Evolutionary conservation across 2,797 vertebrate species (phyloP).

Genomic region (Pangasius krempfi): DNA sequence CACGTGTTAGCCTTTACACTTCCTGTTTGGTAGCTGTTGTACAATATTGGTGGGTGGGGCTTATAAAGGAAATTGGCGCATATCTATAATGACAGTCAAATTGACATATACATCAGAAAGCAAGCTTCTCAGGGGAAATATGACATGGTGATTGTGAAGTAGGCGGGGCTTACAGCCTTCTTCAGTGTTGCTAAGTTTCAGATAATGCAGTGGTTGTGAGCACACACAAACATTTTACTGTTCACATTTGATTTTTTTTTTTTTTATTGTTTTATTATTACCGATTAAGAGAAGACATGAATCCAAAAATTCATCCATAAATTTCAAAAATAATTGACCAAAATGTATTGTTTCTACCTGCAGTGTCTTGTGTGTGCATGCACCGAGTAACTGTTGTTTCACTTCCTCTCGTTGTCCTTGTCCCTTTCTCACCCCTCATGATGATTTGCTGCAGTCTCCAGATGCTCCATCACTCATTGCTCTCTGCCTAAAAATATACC

Average conservation of each 20-base stretch:
- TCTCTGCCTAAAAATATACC: conserved; percentile 55
- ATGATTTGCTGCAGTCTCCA: conserved; percentile 36
- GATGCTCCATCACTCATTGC: conserved; percentile 33
- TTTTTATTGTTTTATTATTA: not conserved
- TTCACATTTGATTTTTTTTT: not conserved
- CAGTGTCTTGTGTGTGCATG: not conserved
- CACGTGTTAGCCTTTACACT: not conserved
- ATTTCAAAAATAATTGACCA: not conserved
- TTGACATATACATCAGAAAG: not conserved
- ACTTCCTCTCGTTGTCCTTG: conserved; percentile 18
- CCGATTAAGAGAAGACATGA: not conserved
- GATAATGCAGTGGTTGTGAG: not conserved
- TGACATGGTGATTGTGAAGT: not conserved
- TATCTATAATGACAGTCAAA: too few species aligned
- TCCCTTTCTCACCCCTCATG: conserved; percentile 24
- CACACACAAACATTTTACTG: not conserved
- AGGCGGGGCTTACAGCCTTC: not conserved
- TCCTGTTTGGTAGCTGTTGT: not conserved
- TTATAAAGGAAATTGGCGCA: too few species aligned
- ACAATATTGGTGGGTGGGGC: not conserved
- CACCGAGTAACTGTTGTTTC: not conserved
- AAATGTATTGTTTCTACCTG: not conserved
- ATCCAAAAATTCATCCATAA: not conserved
- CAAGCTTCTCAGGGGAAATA: not conserved
- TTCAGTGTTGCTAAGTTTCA: not conserved